phyloP scores from a whole-genome alignment of 1,140 invertebrate species.

The Bicyclus anynana region DNA sequence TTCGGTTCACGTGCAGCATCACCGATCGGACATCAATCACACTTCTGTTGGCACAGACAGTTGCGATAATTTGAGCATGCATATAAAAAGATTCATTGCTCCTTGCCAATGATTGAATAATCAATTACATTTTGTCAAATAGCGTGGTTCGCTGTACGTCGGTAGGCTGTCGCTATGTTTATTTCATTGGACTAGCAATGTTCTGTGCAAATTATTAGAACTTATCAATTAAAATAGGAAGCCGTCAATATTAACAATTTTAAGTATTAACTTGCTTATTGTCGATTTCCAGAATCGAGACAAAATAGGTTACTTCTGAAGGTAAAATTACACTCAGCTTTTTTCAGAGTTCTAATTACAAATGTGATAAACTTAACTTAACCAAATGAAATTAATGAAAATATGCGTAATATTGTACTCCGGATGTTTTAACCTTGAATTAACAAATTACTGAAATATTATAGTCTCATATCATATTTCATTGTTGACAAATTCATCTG shows the following conservation, averaged over 20 bases:
- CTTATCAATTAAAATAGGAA: not conserved
- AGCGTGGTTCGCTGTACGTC: not conserved
- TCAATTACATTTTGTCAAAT: conserved; percentile 29
- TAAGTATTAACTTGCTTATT: not conserved
- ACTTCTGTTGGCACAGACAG: conserved; percentile 59
- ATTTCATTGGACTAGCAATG: not conserved
- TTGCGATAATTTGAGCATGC: conserved; percentile 61
- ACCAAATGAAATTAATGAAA: too few species aligned
- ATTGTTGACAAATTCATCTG: not conserved
- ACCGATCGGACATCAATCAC: conserved; percentile 51
- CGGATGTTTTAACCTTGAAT: too few species aligned
- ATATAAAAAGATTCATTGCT: conserved; percentile 51
- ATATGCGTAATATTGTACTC: too few species aligned
- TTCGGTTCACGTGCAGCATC: conserved; percentile 32
- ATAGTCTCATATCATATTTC: too few species aligned
- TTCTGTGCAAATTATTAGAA: not conserved
- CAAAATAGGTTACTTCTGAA: too few species aligned
- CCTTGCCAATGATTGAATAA: conserved; percentile 68
- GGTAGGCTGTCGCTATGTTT: not conserved
- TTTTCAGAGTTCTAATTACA: too few species aligned
- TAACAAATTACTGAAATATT: too few species aligned
- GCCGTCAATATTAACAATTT: not conserved
- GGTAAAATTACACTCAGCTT: too few species aligned
- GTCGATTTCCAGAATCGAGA: too few species aligned
- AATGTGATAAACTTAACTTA: too few species aligned